These are phyloP conservation scores for Camponotus floridanus DNA, from an alignment of 1,140 invertebrate species.

Conservation along the genomic window DNA sequence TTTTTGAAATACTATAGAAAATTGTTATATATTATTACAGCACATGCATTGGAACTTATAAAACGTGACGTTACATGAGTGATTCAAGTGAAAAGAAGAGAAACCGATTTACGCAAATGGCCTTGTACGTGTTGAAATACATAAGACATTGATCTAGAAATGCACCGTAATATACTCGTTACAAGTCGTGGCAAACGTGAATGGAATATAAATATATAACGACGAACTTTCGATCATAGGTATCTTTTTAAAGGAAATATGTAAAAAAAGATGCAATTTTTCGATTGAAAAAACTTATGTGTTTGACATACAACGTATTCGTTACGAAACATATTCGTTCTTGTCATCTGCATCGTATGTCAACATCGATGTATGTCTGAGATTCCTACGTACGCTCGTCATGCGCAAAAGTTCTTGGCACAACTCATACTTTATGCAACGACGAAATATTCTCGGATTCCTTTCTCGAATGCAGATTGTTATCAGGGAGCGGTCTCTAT, in stretches of 20 bases:
- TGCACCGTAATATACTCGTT: constrained; percentile 30
- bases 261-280: neutral
- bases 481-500: constrained; percentile 21
- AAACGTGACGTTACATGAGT: constrained; percentile 3
- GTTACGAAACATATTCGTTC: constrained; percentile 19
- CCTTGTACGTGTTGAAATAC: constrained; percentile 34
- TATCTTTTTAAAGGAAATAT: neutral
- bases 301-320: constrained; percentile 3
- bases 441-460: constrained; percentile 49
- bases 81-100: constrained; percentile 46
- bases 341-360: neutral
- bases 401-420: constrained; percentile 38
- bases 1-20: neutral
- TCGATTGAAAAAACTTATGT: constrained; percentile 15
- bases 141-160: constrained; percentile 55
- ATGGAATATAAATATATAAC: constrained; percentile 40
- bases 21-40: neutral
- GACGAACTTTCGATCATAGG: constrained; percentile 21
- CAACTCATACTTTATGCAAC: constrained; percentile 28
- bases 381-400: constrained; percentile 39
- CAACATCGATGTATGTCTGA: neutral
- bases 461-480: constrained; percentile 36
- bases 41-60: neutral
- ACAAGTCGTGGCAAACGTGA: neutral
- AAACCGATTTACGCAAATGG: constrained; percentile 49